Base-by-base conservation (phyloP, 2,797 vertebrate genomes). In the Ataeniobius toweri region DNA sequence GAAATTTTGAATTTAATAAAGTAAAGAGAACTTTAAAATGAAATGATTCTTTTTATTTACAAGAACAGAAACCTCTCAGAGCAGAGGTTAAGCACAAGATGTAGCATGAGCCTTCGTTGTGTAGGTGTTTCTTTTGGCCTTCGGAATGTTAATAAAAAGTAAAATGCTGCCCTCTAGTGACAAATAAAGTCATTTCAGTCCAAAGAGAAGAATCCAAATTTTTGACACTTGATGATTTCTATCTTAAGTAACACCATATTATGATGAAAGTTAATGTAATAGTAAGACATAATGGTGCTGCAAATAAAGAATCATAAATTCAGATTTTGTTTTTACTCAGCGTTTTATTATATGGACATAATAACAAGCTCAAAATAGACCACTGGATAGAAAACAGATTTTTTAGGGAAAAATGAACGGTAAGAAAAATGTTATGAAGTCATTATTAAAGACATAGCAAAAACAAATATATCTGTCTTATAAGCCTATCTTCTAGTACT, bases 121-220 rank as follows among this genome's bases (percentile, higher is more conserved):
- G 87, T 53, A 89, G 86, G 86, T 88, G 89, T 93, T 90, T 91
- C 87, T 85, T 92, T 80, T 80, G 73, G 68, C 76, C 70, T 26
- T 26, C 10, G 77, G 63, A 73, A 59, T 75, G 72, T 50, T 82
- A 50, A 68, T 85, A 78, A 76, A 82, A 83, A 85, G 83, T 85
- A 77, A 80, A 72, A 86, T 91, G 85, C 91, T 93, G 91, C 73
- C 91, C 89, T 92, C 93, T 93, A 91, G 92, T 91, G 93, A 82
- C 80, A 68, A 7, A 46, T 77, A 4, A 56, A 41, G 76, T 80
- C 26, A 82, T 85, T 78, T 84, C 88, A 89, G 70, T 50, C 79
- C 24, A 24, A 63, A 26, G 13, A 46, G 1, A 56, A 28, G 4
- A 59, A 2, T 59, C 24, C 7, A 44, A 1, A 2, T 41, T 73